phyloP scores from a whole-genome alignment of 2,113 vertebrate species.

The Hypanus sabinus region DNA sequence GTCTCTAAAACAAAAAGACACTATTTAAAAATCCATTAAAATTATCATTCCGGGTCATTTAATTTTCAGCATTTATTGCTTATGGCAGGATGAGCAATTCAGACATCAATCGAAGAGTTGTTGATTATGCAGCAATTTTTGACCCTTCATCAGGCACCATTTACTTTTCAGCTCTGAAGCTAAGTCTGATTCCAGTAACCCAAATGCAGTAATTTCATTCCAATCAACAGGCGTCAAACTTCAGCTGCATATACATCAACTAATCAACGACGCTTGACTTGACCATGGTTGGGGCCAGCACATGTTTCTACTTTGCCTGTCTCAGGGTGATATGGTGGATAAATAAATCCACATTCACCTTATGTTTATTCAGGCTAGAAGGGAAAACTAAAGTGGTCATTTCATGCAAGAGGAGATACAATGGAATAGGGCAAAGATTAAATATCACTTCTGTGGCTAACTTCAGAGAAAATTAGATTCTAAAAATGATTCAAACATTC shows the following conservation, averaged over 20 bases:
- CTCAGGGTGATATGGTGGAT: neutral
- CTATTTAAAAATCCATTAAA: neutral
- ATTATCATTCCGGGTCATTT: neutral
- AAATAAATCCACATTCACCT: neutral
- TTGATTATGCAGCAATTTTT: neutral
- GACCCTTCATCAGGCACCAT: neutral
- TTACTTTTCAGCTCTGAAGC: neutral
- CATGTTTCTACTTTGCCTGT: neutral
- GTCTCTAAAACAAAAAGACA: conserved; percentile 56
- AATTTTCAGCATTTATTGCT: neutral
- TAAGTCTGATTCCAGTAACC: neutral
- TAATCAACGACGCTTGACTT: neutral
- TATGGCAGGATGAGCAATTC: neutral
- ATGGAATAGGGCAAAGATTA: neutral
- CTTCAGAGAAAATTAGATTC: neutral
- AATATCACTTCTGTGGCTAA: neutral
- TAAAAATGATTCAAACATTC: neutral
- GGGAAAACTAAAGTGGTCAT: neutral
- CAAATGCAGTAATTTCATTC: neutral
- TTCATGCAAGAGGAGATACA: too few relatives aligned
- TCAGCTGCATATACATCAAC: neutral
- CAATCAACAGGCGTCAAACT: neutral
- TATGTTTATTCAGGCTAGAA: neutral
- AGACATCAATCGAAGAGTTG: neutral
- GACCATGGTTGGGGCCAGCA: neutral